phyloP scores from a whole-genome alignment of 2,888 invertebrate genomes.

The Coleophora deauratella region DNA sequence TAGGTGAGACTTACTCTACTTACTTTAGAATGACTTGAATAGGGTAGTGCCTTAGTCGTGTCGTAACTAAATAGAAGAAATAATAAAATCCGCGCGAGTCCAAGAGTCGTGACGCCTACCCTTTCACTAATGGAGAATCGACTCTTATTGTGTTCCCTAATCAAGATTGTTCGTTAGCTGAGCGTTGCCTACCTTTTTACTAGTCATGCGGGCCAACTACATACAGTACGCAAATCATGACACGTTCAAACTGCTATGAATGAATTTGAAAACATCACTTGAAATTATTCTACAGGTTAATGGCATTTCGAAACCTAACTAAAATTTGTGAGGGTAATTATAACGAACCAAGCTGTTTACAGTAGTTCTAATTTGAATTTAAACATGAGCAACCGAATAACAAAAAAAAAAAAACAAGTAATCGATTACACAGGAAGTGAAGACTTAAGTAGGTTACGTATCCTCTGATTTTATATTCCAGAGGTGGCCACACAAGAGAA shows the following conservation, averaged over 20 bases:
- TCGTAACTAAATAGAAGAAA: conserved; percentile 36
- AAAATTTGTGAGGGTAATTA: too few relatives aligned
- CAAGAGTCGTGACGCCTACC: conserved; percentile 64
- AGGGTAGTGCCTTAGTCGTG: too few relatives aligned
- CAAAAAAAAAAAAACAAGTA: background rate
- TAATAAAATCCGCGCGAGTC: conserved; percentile 57
- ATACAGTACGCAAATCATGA: conserved; percentile 11
- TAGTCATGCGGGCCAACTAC: conserved; percentile 31
- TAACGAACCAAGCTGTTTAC: too few relatives aligned
- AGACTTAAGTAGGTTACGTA: too few relatives aligned
- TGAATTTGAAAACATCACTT: conserved; percentile 1
- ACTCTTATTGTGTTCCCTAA: conserved; percentile 51
- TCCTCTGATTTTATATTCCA: background rate
- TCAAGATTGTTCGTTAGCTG: conserved; percentile 61
- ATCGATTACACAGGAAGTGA: background rate
- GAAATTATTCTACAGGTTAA: background rate
- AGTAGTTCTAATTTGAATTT: conserved; percentile 1
- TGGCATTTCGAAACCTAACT: too few relatives aligned
- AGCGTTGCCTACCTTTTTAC: conserved; percentile 40
- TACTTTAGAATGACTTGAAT: too few relatives aligned
- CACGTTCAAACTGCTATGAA: too few relatives aligned
- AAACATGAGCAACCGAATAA: background rate
- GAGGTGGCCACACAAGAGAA: conserved; percentile 46
- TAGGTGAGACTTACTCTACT: too few relatives aligned
- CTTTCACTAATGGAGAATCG: conserved; percentile 64